These are phyloP conservation scores for Epinotia nisella DNA, from an alignment of 2,888 invertebrate genomes.

Conservation along the genomic window DNA sequence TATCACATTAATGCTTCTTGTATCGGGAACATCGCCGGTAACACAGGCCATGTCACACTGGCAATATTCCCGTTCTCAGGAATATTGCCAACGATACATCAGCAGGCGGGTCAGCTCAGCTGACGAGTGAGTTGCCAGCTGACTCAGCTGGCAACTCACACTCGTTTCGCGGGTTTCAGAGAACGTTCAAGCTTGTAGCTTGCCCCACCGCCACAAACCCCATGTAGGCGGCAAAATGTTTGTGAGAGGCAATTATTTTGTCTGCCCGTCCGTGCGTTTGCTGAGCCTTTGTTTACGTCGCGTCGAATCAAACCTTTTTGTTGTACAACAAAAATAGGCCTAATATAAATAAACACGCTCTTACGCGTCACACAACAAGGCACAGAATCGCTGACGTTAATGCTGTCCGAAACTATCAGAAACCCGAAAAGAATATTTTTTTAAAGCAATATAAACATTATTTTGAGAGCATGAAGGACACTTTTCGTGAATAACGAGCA, in stretches of 20 bases:
- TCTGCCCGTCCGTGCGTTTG: conserved; percentile 66
- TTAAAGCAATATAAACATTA: background rate
- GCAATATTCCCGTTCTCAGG: too few species aligned
- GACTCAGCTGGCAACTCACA: too few species aligned
- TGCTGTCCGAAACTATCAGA: background rate
- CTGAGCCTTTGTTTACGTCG: conserved; percentile 53
- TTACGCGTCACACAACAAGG: conserved; percentile 3
- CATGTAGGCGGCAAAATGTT: conserved; percentile 72
- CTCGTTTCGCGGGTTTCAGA: too few species aligned
- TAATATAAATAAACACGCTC: background rate
- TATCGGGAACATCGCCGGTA: too few species aligned
- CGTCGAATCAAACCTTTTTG: conserved; percentile 32
- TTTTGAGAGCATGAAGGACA: background rate
- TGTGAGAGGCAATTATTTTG: conserved; percentile 75
- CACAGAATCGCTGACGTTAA: background rate
- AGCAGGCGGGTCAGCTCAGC: too few species aligned
- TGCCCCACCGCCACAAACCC: conserved; percentile 51
- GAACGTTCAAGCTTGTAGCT: conserved; percentile 45
- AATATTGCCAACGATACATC: too few species aligned
- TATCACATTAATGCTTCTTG: too few species aligned
- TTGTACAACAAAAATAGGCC: background rate
- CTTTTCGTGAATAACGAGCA: background rate
- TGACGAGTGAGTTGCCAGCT: too few species aligned
- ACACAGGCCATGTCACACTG: too few species aligned
- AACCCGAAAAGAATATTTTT: background rate